phyloP scores from a whole-genome alignment of 2,797 vertebrate genomes.

The Anguilla obscura region DNA sequence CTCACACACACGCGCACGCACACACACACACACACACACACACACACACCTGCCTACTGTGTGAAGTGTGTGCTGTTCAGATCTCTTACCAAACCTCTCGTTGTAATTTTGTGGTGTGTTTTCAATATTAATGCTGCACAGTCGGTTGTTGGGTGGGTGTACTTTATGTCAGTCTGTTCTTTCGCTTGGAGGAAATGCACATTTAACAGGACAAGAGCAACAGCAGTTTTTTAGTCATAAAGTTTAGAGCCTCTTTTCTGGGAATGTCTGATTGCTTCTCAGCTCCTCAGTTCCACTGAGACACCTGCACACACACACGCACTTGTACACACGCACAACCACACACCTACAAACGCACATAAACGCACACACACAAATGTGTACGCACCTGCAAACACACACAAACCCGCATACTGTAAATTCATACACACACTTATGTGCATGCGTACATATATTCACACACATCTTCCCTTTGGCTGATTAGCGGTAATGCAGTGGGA shows the following conservation, averaged over 20 bases:
- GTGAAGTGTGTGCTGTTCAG: neutral
- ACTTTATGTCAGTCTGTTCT: neutral
- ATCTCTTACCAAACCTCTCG: neutral
- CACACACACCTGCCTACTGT: neutral
- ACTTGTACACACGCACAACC: too few species aligned
- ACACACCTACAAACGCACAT: too few species aligned
- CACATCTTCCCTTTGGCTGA: slow-evolving; percentile 27
- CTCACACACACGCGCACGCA: neutral
- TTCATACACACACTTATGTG: neutral
- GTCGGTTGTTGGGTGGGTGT: neutral
- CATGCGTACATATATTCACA: neutral
- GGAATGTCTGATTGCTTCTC: neutral
- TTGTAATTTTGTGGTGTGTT: neutral
- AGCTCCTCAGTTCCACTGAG: neutral
- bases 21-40: too few species aligned
- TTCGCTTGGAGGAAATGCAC: neutral
- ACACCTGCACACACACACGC: neutral
- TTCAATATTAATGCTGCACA: neutral
- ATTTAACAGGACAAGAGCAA: neutral
- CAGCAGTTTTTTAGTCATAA: too few species aligned
- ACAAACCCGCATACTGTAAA: neutral
- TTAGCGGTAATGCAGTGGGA: slow-evolving; percentile 42
- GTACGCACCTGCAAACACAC: neutral
- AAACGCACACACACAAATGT: too few species aligned
- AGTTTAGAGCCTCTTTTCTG: neutral